A percentile compares a stretch with the other conserved stretches of the same genome.
These are phyloP conservation scores for Drosophila punjabiensis DNA, from an alignment of 1,140 invertebrate species.

Conservation along the genomic window DNA sequence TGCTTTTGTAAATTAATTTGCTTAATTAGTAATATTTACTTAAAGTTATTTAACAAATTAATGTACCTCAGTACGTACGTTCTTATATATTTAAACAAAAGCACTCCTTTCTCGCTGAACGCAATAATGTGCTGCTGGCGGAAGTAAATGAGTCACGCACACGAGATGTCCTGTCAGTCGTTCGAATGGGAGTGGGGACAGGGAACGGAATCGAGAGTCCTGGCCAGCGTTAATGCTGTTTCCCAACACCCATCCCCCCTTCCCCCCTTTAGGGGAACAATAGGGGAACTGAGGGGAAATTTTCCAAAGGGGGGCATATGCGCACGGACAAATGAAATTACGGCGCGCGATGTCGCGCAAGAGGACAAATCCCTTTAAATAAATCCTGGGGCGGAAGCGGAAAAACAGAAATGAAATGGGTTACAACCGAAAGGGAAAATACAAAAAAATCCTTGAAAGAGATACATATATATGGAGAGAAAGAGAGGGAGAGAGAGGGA, in stretches of 20 bases:
- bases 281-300: neutral
- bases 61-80: neutral
- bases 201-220: constrained; percentile 11
- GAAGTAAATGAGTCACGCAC: constrained; percentile 69
- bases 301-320: constrained; percentile 31
- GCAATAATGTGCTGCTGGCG: neutral
- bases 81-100: neutral
- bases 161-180: constrained; percentile 34
- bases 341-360: constrained; percentile 32
- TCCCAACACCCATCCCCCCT: constrained; percentile 3
- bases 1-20: neutral
- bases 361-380: constrained; percentile 65
- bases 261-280: constrained; percentile 7
- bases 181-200: constrained; percentile 9
- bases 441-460: neutral
- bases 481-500: neutral
- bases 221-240: constrained; percentile 61
- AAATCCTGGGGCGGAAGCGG: constrained; percentile 49
- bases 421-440: constrained; percentile 25
- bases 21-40: neutral
- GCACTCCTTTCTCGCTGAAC: constrained; percentile 6
- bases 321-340: constrained; percentile 64
- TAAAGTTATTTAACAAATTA: neutral
- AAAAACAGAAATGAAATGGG: constrained; percentile 43
- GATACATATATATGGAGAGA: neutral